Percentiles rank a stretch among this genome's conserved stretches.
phyloP scores from a whole-genome alignment of 2,113 vertebrate genomes.

The Argyrosomus japonicus region DNA sequence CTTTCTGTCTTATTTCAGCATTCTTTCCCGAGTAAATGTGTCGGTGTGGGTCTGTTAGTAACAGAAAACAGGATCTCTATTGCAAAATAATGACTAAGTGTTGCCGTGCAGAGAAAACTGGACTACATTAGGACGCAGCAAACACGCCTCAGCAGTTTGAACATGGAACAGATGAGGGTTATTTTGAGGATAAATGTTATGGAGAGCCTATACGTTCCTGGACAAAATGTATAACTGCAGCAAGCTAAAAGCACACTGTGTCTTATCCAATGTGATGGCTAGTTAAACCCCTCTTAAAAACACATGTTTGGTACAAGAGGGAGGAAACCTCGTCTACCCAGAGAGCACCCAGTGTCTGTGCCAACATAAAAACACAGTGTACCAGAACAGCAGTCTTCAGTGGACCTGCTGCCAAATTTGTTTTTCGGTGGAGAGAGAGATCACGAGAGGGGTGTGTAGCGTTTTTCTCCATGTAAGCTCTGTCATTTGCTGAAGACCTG shows the following conservation, averaged over 20 bases:
- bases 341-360: constrained; percentile 23
- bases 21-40: background rate
- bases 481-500: constrained; percentile 3
- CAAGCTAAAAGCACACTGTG: background rate
- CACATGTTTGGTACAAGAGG: constrained; percentile 26
- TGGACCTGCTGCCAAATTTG: constrained; percentile 27
- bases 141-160: background rate
- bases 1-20: background rate
- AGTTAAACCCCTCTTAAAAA: constrained; percentile 33
- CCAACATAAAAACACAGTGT: constrained; percentile 45
- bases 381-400: constrained; percentile 19
- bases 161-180: constrained; percentile 9
- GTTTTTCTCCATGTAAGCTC: constrained; percentile 1
- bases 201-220: background rate
- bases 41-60: background rate
- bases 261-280: constrained; percentile 19
- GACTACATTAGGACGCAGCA: constrained; percentile 2
- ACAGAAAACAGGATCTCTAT: constrained; percentile 15
- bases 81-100: constrained; percentile 14
- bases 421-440: constrained; percentile 13
- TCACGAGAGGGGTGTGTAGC: background rate
- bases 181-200: background rate
- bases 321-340: constrained; percentile 37
- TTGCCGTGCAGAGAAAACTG: constrained; percentile 1
- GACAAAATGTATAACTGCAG: background rate